phyloP scores from a whole-genome alignment of 2,113 vertebrate species.

The Microcebus griseorufus region DNA sequence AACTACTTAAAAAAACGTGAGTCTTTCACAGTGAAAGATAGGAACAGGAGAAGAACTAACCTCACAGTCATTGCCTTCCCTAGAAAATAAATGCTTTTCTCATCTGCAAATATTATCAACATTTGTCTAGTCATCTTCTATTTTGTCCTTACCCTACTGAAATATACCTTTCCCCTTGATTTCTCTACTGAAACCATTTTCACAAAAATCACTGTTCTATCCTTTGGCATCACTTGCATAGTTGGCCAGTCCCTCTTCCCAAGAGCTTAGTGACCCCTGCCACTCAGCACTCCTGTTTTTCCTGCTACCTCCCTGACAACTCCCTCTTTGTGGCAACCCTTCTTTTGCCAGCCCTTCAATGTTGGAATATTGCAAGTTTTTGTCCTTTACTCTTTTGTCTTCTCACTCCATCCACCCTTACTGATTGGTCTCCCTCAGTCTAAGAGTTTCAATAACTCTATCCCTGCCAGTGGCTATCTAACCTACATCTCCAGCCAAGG shows the following conservation, averaged over 20 bases:
- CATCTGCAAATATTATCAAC: background rate
- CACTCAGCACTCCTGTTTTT: background rate
- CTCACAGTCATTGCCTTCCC: background rate
- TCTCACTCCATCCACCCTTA: background rate
- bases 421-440: background rate
- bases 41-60: background rate
- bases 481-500: background rate
- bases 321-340: background rate
- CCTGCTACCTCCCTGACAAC: background rate
- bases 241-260: background rate
- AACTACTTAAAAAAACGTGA: background rate
- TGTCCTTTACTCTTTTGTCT: background rate
- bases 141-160: background rate
- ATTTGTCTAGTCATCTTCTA: background rate
- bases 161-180: background rate
- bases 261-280: background rate
- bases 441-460: background rate
- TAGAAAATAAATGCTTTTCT: background rate
- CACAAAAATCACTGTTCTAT: background rate
- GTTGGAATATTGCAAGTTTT: background rate
- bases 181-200: background rate
- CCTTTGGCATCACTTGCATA: background rate
- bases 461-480: background rate
- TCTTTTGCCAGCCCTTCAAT: no score
- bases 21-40: background rate